phyloP scores from a whole-genome alignment of 2,888 invertebrate genomes.

The Eutolmus rufibarbis region DNA sequence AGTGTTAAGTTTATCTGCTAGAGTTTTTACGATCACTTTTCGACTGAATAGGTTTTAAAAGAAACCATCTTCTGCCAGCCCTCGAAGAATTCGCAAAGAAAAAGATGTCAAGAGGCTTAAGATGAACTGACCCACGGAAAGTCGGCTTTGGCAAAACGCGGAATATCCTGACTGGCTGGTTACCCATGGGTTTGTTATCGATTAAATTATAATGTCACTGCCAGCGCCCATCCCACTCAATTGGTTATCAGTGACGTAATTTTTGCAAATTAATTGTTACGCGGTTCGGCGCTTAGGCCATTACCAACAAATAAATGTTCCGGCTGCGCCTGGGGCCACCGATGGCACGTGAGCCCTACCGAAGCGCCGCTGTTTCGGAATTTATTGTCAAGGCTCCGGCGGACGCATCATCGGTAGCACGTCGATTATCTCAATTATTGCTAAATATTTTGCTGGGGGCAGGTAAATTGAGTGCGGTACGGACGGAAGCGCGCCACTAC shows the following conservation, averaged over 20 bases:
- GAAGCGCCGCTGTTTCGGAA: not conserved
- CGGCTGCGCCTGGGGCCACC: not conserved
- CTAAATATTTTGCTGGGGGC: not conserved
- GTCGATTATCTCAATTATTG: conserved; percentile 21
- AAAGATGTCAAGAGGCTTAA: no score
- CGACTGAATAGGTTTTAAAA: no score
- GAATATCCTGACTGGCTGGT: not conserved
- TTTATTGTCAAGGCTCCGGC: conserved; percentile 4
- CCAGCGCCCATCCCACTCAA: not conserved
- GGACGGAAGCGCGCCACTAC: not conserved
- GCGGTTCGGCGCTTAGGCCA: not conserved
- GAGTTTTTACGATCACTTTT: no score
- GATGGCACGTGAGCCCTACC: not conserved
- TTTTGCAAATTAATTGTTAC: not conserved
- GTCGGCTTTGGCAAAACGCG: not conserved
- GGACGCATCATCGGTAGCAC: conserved; percentile 9
- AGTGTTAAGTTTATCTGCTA: no score
- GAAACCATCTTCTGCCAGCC: no score
- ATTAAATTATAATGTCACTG: not conserved
- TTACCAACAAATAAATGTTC: not conserved
- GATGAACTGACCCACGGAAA: not conserved
- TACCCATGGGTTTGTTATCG: not conserved
- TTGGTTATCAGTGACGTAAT: conserved; percentile 18
- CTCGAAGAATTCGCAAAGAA: no score
- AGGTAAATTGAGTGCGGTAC: not conserved